Percentiles rank a stretch among this genome's conserved stretches.
phyloP scores from a whole-genome alignment of 2,888 invertebrate genomes.

The Tinea semifulvella region DNA sequence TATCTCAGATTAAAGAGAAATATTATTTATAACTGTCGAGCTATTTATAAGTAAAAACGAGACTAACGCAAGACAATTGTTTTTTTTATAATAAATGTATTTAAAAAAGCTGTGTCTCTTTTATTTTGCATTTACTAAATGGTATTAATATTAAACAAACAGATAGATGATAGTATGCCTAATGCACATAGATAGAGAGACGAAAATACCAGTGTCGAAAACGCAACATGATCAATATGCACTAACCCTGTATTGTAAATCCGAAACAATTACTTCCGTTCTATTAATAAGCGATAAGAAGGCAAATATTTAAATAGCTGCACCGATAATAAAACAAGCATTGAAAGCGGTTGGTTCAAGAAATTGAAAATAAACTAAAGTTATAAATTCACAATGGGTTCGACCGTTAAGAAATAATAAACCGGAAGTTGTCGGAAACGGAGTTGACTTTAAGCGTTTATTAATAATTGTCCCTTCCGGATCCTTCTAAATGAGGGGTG shows the following conservation, averaged over 20 bases:
- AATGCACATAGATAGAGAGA: no score
- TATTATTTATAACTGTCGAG: no score
- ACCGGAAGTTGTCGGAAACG: conserved; percentile 39
- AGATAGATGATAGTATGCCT: no score
- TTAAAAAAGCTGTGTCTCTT: no score
- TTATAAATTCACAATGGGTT: conserved; percentile 6
- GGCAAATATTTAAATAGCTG: conserved; percentile 5
- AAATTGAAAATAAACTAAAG: not conserved
- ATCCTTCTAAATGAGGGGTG: conserved; percentile 49
- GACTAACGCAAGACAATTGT: no score
- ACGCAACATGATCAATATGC: not conserved
- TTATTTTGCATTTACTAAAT: no score
- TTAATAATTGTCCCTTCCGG: conserved; percentile 57
- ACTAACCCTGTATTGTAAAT: not conserved
- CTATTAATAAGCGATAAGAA: conserved; percentile 5
- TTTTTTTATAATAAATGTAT: no score
- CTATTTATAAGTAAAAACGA: no score
- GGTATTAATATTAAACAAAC: no score
- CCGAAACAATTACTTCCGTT: conserved; percentile 9
- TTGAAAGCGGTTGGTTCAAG: not conserved
- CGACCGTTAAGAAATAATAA: conserved; percentile 23
- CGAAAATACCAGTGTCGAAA: no score
- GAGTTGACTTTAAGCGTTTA: conserved; percentile 52
- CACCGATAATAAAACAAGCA: conserved; percentile 1
- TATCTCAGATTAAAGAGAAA: no score